phyloP scores from a whole-genome alignment of 1,140 invertebrate genomes.

The Euura saliciscinereae region DNA sequence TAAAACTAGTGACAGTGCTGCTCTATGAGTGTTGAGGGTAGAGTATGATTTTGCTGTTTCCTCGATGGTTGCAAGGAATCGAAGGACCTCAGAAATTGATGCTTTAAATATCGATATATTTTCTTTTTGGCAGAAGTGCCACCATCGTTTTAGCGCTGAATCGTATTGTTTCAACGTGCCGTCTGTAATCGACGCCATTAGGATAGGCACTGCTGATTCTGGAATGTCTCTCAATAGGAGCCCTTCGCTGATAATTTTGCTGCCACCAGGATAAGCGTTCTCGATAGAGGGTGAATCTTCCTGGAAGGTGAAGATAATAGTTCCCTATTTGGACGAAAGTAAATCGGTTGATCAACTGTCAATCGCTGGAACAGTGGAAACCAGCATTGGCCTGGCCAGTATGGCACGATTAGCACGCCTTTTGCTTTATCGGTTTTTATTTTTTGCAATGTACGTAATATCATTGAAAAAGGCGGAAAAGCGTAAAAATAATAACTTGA shows the following conservation, averaged over 20 bases:
- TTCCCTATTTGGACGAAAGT: background rate
- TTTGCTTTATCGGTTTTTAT: conserved; percentile 20
- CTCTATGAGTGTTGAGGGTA: conserved; percentile 25
- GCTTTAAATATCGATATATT: conserved; percentile 26
- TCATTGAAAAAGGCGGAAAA: conserved; percentile 21
- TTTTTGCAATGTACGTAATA: conserved; percentile 18
- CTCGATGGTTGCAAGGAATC: conserved; percentile 29
- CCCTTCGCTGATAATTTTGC: too few relatives aligned
- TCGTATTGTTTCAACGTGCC: conserved; percentile 41
- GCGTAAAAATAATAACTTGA: conserved; percentile 1
- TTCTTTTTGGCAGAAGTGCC: conserved; percentile 37
- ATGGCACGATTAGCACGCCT: conserved; percentile 21
- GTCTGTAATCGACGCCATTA: conserved; percentile 35
- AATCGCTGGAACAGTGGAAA: conserved; percentile 2
- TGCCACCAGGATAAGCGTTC: too few relatives aligned
- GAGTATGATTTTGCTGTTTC: conserved; percentile 27
- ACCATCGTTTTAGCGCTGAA: conserved; percentile 37
- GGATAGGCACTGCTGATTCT: conserved; percentile 26
- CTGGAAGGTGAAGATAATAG: conserved; percentile 12
- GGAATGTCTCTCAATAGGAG: background rate
- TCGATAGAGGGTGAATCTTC: conserved; percentile 3
- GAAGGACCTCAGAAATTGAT: conserved; percentile 20
- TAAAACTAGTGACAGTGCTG: conserved; percentile 27
- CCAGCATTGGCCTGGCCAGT: conserved; percentile 21
- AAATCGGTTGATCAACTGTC: background rate